Base-by-base conservation (phyloP, 2,888 invertebrate genomes). In the Scaptomyza tumidula region DNA sequence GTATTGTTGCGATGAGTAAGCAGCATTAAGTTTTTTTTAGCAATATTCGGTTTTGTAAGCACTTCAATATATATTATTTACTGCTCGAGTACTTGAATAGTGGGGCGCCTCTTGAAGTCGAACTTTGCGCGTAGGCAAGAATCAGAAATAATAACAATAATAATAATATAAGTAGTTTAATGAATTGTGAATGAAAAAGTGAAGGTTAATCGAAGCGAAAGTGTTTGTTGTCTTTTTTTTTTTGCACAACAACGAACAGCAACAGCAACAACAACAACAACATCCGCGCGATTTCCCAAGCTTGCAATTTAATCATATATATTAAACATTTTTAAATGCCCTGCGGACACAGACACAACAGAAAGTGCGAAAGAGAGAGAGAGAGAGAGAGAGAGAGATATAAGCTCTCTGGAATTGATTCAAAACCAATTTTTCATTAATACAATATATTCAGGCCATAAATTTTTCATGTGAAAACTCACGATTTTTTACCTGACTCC, bases 141-240 rank as follows among this genome's bases (percentile, higher is more conserved):
- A 82, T 52, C 7, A 37, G 11, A 45, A 71, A 44, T 39, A 35
- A 29, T 29, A 35, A 50, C 9, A 33, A 57, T 41, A 69, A 55
- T 45, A 45, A 39, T 9, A 14, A 14, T 37, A 37, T 19, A 50
- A 50, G 24, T 35, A n/a, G 1, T 29, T 29, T 9, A 33, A 33
- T 29, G 29, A 9, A 33, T 11, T 24, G 24, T 24, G 24, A 49
- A 41, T 14, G 3, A 50, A 65, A 73, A 86, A 83, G 80, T 82
- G 82, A 83, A 83, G 82, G 82, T 86, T 86, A 86, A 85, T 84
- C 79, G 71, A 79, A 71, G 82, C 82, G 86, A 82, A 82, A 85
- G 86, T 82, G 66, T 45, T 52, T 50, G 14, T 65, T n/a, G n/a
- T n/a, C n/a, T n/a, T n/a, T n/a, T n/a, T n/a, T n/a, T n/a, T 45